Conservation (phyloP, 2,888 invertebrate genomes). For the Cosmia pyralina region DNA sequence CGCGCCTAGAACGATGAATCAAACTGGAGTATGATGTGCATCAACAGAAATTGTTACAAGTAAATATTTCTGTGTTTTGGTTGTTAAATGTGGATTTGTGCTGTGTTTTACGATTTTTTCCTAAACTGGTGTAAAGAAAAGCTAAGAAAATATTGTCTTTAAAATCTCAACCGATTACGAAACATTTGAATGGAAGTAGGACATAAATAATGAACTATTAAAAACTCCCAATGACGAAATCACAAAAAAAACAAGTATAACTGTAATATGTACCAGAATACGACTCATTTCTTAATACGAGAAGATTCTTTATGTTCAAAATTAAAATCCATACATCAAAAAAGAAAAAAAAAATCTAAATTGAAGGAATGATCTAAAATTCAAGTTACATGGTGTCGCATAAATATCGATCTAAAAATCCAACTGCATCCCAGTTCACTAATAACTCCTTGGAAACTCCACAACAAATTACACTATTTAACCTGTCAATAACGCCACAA, state of each 20-base stretch:
- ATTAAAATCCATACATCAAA: not conserved
- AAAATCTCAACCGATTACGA: not conserved
- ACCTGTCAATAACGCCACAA: constrained; percentile 41
- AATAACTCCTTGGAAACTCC: constrained; percentile 27
- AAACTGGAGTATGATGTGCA: constrained; percentile 44
- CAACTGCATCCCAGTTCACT: constrained; percentile 19
- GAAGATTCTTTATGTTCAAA: not conserved
- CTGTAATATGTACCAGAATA: too few relatives aligned
- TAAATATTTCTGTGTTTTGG: constrained; percentile 48
- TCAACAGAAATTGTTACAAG: constrained; percentile 39
- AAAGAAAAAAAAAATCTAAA: too few relatives aligned
- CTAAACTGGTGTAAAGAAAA: not conserved
- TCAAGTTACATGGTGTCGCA: not conserved
- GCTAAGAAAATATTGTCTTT: too few relatives aligned
- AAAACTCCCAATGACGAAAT: not conserved
- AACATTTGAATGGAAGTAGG: not conserved
- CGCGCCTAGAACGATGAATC: constrained; percentile 59
- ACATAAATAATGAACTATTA: not conserved
- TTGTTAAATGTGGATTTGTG: constrained; percentile 2
- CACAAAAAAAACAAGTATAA: not conserved
- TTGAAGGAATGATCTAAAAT: too few relatives aligned
- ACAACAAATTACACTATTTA: constrained; percentile 44
- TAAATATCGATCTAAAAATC: not conserved
- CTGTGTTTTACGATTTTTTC: not conserved
- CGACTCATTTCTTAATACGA: not conserved